phyloP scores from a whole-genome alignment of 2,888 invertebrate genomes.

The Dicranocentrus wangi region DNA sequence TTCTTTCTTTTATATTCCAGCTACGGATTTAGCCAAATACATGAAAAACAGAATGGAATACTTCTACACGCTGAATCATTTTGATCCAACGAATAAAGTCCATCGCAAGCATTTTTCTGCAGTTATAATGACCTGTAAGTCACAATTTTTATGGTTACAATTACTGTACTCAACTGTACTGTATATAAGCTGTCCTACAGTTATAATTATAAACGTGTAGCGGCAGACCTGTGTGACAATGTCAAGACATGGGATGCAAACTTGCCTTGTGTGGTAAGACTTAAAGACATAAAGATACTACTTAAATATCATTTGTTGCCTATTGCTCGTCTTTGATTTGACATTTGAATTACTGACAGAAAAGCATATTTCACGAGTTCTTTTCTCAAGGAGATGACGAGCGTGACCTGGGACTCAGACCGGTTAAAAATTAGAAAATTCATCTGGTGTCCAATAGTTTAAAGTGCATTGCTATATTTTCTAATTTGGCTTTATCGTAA shows the following conservation, averaged over 20 bases:
- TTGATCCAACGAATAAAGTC: constrained; percentile 19
- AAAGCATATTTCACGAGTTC: constrained; percentile 60
- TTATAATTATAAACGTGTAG: no score
- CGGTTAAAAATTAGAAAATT: constrained; percentile 37
- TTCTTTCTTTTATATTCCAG: constrained; percentile 18
- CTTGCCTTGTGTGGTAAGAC: constrained; percentile 38
- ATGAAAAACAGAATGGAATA: constrained; percentile 45
- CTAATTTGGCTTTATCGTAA: no score
- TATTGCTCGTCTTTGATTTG: no score
- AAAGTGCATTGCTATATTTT: background rate
- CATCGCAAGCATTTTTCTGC: constrained; percentile 42
- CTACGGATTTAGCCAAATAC: constrained; percentile 52
- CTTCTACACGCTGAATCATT: constrained; percentile 48
- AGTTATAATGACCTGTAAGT: constrained; percentile 57
- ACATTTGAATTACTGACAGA: constrained; percentile 38
- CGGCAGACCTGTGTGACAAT: constrained; percentile 49
- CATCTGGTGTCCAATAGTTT: no score
- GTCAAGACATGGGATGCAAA: constrained; percentile 56
- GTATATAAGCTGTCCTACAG: no score
- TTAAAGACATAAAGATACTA: background rate
- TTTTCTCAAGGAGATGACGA: constrained; percentile 62
- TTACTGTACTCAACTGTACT: no score
- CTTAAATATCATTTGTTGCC: no score
- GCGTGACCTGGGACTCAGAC: constrained; percentile 43
- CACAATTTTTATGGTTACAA: no score